Evolutionary conservation across 2,113 vertebrate species (phyloP).

Genomic region (Stercorarius parasiticus): DNA sequence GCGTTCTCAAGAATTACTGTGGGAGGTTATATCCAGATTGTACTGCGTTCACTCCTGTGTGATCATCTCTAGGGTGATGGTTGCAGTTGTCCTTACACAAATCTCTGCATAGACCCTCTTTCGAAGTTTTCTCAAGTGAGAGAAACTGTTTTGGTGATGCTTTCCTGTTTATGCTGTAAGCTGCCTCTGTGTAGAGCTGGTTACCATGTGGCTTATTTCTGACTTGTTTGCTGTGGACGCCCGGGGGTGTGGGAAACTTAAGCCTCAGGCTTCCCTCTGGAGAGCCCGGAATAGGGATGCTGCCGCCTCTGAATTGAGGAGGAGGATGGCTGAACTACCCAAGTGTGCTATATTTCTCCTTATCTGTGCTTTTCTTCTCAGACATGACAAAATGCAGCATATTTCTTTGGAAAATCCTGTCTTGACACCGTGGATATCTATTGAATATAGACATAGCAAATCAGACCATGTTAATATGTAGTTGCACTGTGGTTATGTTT

Average conservation of each 20-base stretch:
- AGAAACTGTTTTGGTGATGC: not conserved
- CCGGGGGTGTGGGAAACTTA: not conserved
- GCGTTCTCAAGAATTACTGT: accelerated
- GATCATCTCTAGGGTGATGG: not conserved
- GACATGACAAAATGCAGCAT: not conserved
- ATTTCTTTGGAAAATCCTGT: not conserved
- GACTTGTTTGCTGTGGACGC: not conserved
- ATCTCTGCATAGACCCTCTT: not conserved
- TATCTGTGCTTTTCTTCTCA: not conserved
- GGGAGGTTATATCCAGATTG: not conserved
- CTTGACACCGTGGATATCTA: not conserved
- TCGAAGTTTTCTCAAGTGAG: not conserved
- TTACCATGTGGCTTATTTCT: not conserved
- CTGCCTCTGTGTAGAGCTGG: not conserved
- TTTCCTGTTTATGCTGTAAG: not conserved
- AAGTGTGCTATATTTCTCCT: not conserved
- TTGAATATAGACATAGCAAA: not conserved
- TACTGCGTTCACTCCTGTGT: accelerated
- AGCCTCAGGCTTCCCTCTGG: not conserved
- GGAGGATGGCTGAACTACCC: not conserved
- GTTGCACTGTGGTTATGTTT: accelerated
- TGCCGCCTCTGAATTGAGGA: accelerated
- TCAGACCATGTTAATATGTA: too few species aligned
- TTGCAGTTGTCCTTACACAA: not conserved
- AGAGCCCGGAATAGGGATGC: not conserved